A percentile compares a stretch with the other conserved stretches of the same genome.
phyloP scores from a whole-genome alignment of 2,113 vertebrate species.

The Chauna torquata region DNA sequence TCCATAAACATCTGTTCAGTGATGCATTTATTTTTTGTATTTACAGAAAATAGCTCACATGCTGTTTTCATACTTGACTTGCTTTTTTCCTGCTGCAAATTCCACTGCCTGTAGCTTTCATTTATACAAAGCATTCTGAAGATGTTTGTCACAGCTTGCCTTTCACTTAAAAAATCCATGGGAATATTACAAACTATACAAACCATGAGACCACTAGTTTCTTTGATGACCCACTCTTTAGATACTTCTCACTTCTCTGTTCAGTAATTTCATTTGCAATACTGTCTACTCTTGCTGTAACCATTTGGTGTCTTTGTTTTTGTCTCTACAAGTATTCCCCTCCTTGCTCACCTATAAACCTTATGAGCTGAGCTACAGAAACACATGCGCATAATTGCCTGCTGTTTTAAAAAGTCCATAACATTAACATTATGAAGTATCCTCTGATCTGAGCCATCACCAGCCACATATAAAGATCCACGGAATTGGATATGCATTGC shows the following conservation, averaged over 20 bases:
- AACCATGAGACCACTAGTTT: neutral
- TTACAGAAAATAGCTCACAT: neutral
- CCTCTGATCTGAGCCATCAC: neutral
- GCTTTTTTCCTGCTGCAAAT: neutral
- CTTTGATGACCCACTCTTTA: neutral
- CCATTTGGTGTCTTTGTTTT: neutral
- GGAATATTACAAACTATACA: neutral
- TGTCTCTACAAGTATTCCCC: neutral
- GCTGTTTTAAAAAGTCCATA: neutral
- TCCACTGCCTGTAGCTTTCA: neutral
- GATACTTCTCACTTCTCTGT: neutral
- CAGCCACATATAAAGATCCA: neutral
- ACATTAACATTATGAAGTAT: neutral
- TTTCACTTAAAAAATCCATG: conserved; percentile 37
- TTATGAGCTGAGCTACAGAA: neutral
- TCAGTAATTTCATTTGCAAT: neutral
- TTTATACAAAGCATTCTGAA: conserved; percentile 6
- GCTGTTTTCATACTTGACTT: neutral
- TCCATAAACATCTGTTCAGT: neutral
- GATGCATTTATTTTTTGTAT: neutral
- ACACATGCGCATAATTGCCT: neutral
- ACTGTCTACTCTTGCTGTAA: neutral
- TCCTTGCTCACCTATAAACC: neutral
- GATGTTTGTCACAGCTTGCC: conserved; percentile 45
- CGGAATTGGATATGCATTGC: neutral